Evolutionary conservation across 2,113 vertebrate species (phyloP).

Genomic region (Lates calcarifer): DNA sequence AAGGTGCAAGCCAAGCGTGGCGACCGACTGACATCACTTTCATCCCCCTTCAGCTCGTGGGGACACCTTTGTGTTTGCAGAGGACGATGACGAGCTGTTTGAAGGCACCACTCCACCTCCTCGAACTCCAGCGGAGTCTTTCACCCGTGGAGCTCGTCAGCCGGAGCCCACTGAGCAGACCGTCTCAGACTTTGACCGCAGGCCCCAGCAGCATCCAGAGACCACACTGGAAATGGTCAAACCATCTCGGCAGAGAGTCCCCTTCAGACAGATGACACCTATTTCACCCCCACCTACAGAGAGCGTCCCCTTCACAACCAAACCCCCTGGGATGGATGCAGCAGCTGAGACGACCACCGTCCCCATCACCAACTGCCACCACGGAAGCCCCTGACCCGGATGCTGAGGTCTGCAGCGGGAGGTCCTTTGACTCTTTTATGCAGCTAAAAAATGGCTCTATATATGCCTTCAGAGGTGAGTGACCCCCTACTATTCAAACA

Average conservation of each 20-base stretch:
- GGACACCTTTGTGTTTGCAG: constrained; percentile 90
- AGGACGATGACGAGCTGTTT: constrained; percentile 87
- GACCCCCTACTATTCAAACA: not conserved
- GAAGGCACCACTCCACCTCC: constrained; percentile 35
- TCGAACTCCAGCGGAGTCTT: not conserved
- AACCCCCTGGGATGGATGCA: not conserved
- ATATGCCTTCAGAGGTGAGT: constrained; percentile 94
- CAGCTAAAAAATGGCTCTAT: constrained; percentile 94
- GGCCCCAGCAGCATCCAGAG: not conserved
- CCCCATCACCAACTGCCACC: constrained; percentile 38
- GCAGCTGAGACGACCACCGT: constrained; percentile 34
- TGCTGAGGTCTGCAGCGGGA: constrained; percentile 86
- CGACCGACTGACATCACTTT: not conserved
- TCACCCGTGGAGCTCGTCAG: not conserved
- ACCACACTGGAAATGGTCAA: constrained; percentile 51
- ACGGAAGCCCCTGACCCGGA: constrained; percentile 71
- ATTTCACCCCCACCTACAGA: not conserved
- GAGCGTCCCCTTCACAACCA: not conserved
- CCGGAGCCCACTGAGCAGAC: not conserved
- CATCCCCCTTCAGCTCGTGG: constrained; percentile 85
- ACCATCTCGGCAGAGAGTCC: not conserved
- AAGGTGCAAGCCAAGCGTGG: not conserved
- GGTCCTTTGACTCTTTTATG: constrained; percentile 92
- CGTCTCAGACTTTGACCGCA: constrained; percentile 31
- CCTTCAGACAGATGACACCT: not conserved